Evolutionary conservation across 2,888 invertebrate species (phyloP), one percentile per base, ranked within the genome.

Genomic region (Arrhopalites spinosus): DNA sequence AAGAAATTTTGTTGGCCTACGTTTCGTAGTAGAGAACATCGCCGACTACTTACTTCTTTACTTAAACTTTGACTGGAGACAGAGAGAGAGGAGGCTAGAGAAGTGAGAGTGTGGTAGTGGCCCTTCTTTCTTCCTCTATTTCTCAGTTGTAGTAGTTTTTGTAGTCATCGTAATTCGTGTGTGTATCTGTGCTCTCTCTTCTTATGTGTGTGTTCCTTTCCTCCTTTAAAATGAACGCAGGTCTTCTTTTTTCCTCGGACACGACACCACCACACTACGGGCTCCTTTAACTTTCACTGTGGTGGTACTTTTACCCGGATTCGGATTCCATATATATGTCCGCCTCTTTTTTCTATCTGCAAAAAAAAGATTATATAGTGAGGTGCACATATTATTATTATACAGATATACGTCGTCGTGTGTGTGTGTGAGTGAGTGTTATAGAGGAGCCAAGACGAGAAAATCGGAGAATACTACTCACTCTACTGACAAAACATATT

Each of bases 201-300:
- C 1, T 17, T 47, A 36, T 36, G 36, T 36, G 36, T 36, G 36
- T 36, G 36, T 36, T 36, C 36, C 36, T 36, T 36, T 36, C 36
- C 36, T 36, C 36, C n/a, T 36, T 36, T 59, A 59, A 23, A 59
- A 59, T 59, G 59, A 59, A 59, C 59, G 59, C 59, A 59, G 59
- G 59, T 59, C 59, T 59, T 59, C 27, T 59, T 25, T 25, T 25
- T 59, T 59, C 27, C 25, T 59, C 25, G 59, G 59, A 59, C 59
- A 59, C 59, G 59, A 25, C 36, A 36, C 36, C 36, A 36, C 36
- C 36, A 36, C 36, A 36, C 36, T 36, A 36, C 36, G 36, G 36
- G 5, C 11, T 36, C 36, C 36, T 36, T 36, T 36, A 36, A 59
- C 59, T 23, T 59, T 59, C 53, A 36, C 36, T 36, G 36, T 36